Evolutionary conservation across 2,113 vertebrate species (phyloP).

Genomic region (Spheniscus mendiculus): DNA sequence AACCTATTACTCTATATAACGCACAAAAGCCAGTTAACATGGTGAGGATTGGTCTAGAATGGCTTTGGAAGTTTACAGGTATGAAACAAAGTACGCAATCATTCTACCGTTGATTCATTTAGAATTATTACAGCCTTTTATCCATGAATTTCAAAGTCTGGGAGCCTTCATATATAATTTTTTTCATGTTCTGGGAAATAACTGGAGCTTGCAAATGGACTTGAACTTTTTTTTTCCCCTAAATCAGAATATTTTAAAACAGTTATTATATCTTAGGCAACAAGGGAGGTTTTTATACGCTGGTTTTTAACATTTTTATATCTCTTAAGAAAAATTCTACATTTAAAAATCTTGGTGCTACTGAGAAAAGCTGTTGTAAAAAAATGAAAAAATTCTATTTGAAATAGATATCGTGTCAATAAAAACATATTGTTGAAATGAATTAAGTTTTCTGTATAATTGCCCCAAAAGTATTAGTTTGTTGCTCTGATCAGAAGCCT

Average conservation of each 20-base stretch:
- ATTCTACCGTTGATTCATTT: background rate
- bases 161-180: background rate
- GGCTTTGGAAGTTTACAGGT: conserved; percentile 92
- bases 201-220: background rate
- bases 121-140: background rate
- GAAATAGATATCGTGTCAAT: background rate
- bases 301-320: background rate
- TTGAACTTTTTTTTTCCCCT: background rate
- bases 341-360: background rate
- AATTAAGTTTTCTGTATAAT: background rate
- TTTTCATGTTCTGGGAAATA: background rate
- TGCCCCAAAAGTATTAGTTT: background rate
- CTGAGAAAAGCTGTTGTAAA: background rate
- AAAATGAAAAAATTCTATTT: background rate
- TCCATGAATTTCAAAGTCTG: background rate
- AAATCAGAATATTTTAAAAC: background rate
- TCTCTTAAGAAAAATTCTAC: background rate
- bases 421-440: background rate
- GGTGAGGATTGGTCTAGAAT: conserved; percentile 90
- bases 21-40: conserved; percentile 90
- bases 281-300: background rate
- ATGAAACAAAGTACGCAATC: conserved; percentile 23
- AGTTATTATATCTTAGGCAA: background rate
- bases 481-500: background rate
- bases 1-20: conserved; percentile 87